Evolutionary conservation across 2,113 vertebrate genomes (phyloP).

Genomic region (Cyanoramphus novaezelandiae): DNA sequence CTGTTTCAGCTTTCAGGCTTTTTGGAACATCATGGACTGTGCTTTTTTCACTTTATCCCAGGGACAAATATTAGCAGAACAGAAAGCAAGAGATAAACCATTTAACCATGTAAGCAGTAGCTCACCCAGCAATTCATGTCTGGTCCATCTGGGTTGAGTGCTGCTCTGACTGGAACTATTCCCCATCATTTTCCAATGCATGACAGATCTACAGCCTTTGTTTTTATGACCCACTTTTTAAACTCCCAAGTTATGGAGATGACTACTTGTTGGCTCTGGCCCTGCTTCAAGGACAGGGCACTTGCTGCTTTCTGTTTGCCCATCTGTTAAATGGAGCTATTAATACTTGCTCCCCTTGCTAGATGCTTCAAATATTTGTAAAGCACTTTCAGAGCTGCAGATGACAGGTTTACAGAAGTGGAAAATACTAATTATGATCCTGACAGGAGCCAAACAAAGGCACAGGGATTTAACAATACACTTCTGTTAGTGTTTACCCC

Average conservation of each 20-base stretch:
- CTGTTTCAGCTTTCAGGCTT: slow-evolving; percentile 50
- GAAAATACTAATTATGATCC: slow-evolving; percentile 45
- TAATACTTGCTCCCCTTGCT: slow-evolving; percentile 7
- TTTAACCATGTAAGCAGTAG: slow-evolving; percentile 8
- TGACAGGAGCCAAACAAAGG: slow-evolving; percentile 35
- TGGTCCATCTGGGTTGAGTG: neutral
- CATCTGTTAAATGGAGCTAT: slow-evolving; percentile 53
- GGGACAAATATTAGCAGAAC: slow-evolving; percentile 8
- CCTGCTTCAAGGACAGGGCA: slow-evolving; percentile 46
- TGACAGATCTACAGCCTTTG: neutral
- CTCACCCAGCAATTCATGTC: neutral
- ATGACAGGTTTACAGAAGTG: slow-evolving; percentile 41
- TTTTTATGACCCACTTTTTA: slow-evolving; percentile 30
- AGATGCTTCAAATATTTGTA: slow-evolving; percentile 46
- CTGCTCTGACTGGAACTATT: neutral
- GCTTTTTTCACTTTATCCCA: slow-evolving; percentile 33
- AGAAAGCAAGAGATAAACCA: slow-evolving; percentile 7
- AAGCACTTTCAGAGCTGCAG: slow-evolving; percentile 31
- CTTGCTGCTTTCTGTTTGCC: slow-evolving; percentile 46
- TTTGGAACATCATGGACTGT: slow-evolving; percentile 46
- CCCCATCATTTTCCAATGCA: neutral
- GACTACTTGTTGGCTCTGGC: slow-evolving; percentile 8
- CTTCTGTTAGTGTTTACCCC: slow-evolving; percentile 17
- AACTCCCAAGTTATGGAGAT: neutral
- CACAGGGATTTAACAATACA: neutral